Base-by-base conservation (phyloP, 2,888 invertebrate genomes). In the Epistrophe eligans region DNA sequence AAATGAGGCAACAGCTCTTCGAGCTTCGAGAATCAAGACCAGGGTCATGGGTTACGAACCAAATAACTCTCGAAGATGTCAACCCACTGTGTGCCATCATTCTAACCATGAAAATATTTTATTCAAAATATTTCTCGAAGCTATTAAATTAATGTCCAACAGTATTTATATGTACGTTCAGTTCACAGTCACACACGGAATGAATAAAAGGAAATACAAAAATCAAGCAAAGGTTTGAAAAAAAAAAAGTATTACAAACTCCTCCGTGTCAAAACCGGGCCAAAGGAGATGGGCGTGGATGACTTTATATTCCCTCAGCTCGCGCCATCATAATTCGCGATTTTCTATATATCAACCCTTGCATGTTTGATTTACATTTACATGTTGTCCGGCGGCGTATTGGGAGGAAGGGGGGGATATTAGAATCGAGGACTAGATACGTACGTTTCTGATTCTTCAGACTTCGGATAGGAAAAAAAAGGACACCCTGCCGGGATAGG, bases 311-410 rank as follows among this genome's bases (percentile, higher is more conserved):
- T 83, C 87, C 79, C 83, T 83, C 87, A 79, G 40, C 40, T 76
- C 70, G 70, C 66, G 70, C 66, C 70, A 88, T 89, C 89, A 89
- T 89, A 88, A 89, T 90, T 90, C 89, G 91, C 91, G 91, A 91
- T 91, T 91, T 91, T 90, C 90, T 89, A 89, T 91, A 91, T 90
- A 91, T 90, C 90, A 90, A 90, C 90, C 90, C 91, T 92, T 92
- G 92, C 93, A 92, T 92, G 93, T 92, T 91, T 91, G 91, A 92
- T 91, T 92, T 92, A 91, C 91, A 92, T 92, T 92, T 92, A 91
- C 90, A 91, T 90, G 91, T 89, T 90, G 91, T 89, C 89, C 89
- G 89, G 62, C 24, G n/a, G 48, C 24, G 43, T 84, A 66, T 55
- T n/a, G 73, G 67, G 79, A 74, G 81, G 40, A 6, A 10, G 48